phyloP scores from a whole-genome alignment of 92 coral and sea anemone genomes.

The Paramuricea clavata region DNA sequence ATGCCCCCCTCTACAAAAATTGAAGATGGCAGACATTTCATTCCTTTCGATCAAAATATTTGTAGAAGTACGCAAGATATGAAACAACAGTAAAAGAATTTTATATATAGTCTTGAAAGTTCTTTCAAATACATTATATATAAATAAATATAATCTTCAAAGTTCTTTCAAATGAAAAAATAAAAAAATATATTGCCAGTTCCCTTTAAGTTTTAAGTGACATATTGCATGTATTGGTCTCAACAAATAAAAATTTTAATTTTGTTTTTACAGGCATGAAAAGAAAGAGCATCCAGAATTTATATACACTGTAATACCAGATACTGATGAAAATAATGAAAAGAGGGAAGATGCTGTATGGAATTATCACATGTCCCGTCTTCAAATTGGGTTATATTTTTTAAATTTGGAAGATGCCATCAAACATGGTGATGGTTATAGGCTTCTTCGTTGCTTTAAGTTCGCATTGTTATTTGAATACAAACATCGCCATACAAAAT shows the following conservation, averaged over 20 bases:
- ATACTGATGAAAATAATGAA: constrained; percentile 17
- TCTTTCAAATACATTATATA: too few relatives aligned
- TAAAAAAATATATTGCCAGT: too few relatives aligned
- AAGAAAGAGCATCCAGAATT: constrained; percentile 35
- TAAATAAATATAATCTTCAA: too few relatives aligned
- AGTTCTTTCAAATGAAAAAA: too few relatives aligned
- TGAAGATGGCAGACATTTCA: too few relatives aligned
- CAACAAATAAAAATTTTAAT: not conserved
- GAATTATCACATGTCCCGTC: constrained; percentile 36
- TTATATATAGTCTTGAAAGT: too few relatives aligned
- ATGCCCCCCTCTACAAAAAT: too few relatives aligned
- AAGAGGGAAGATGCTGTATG: constrained; percentile 18
- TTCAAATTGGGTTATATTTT: constrained; percentile 25
- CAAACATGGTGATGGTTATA: constrained; percentile 28
- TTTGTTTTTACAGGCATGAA: constrained; percentile 46
- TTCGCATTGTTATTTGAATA: constrained; percentile 49
- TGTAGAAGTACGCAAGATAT: too few relatives aligned
- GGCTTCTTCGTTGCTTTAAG: constrained; percentile 34
- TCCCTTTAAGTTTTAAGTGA: too few relatives aligned
- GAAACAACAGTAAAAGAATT: too few relatives aligned
- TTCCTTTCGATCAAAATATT: too few relatives aligned
- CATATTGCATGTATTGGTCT: not conserved
- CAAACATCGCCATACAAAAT: constrained; percentile 43
- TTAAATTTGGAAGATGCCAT: constrained; percentile 41
- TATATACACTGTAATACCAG: constrained; percentile 1